Conservation (phyloP, 1,140 invertebrate genomes). For the Steinernema feltiae region DNA sequence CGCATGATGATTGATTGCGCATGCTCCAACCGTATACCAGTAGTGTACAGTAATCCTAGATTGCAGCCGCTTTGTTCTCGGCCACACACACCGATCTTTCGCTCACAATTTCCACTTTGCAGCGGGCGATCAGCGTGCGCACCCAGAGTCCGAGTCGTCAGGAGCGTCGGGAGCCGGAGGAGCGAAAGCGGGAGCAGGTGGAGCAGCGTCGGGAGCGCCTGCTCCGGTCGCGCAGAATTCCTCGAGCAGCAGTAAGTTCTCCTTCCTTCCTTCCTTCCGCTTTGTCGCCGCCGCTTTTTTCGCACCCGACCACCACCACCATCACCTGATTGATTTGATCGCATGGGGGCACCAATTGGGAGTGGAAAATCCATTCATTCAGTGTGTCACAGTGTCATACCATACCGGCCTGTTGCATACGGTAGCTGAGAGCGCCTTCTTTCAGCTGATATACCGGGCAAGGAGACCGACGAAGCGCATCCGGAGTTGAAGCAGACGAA, state of each 20-base stretch:
- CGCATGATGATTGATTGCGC: too few relatives aligned
- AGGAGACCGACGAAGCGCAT: slow-evolving; percentile 52
- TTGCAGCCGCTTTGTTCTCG: not conserved
- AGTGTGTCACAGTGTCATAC: too few relatives aligned
- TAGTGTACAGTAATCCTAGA: not conserved
- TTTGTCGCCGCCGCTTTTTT: too few relatives aligned
- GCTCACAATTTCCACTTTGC: slow-evolving; percentile 23
- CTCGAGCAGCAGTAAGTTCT: not conserved
- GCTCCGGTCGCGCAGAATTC: not conserved
- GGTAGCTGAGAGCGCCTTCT: not conserved
- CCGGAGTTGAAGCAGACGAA: slow-evolving; percentile 54
- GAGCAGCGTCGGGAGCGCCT: too few relatives aligned
- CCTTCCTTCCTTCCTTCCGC: not conserved
- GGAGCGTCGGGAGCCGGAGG: slow-evolving; percentile 13
- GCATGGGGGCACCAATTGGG: too few relatives aligned
- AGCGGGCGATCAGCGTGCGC: slow-evolving; percentile 53
- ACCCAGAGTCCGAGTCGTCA: slow-evolving; percentile 51
- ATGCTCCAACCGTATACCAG: too few relatives aligned
- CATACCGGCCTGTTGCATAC: not conserved
- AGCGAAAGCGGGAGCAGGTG: not conserved
- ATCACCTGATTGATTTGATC: too few relatives aligned
- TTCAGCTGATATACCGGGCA: slow-evolving; percentile 35
- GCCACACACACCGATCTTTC: not conserved
- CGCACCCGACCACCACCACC: too few relatives aligned
- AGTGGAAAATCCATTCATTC: too few relatives aligned